Conservation (phyloP, 2,888 invertebrate species). For the Apamea monoglypha region DNA sequence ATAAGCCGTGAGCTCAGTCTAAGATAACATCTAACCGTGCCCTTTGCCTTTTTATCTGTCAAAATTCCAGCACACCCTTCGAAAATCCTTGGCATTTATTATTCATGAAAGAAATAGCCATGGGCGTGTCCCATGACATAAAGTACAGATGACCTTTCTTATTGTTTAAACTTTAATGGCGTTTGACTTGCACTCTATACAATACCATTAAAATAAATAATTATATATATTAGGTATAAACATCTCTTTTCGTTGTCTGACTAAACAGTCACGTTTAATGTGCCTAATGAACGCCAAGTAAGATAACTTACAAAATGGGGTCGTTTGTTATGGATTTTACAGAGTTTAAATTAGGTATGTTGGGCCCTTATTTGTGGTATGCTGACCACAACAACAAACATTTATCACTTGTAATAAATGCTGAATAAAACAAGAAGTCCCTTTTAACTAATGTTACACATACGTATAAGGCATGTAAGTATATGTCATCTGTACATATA, state of each 20-base stretch:
- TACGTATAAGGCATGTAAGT: neutral
- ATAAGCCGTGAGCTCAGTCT: conserved; percentile 21
- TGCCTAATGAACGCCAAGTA: neutral
- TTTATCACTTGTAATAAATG: neutral
- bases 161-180: conserved; percentile 67
- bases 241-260: neutral
- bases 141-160: conserved; percentile 70
- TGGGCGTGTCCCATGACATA: conserved; percentile 66
- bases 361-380: neutral
- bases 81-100: conserved; percentile 65
- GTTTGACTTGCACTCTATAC: conserved; percentile 49
- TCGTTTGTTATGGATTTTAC: neutral
- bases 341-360: neutral
- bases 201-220: conserved; percentile 32
- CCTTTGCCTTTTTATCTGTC: conserved; percentile 45
- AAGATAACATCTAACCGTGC: conserved; percentile 46
- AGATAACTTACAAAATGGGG: neutral
- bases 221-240: conserved; percentile 9
- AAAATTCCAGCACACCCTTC: conserved; percentile 52
- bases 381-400: conserved; percentile 15
- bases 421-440: neutral
- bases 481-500: neutral
- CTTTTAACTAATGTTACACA: neutral
- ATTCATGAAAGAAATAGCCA: conserved; percentile 60
- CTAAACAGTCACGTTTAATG: conserved; percentile 8